Percentiles rank a stretch among this genome's conserved stretches.
Evolutionary conservation across 1,140 invertebrate genomes (phyloP).

Genomic region (Odontomachus brunneus): DNA sequence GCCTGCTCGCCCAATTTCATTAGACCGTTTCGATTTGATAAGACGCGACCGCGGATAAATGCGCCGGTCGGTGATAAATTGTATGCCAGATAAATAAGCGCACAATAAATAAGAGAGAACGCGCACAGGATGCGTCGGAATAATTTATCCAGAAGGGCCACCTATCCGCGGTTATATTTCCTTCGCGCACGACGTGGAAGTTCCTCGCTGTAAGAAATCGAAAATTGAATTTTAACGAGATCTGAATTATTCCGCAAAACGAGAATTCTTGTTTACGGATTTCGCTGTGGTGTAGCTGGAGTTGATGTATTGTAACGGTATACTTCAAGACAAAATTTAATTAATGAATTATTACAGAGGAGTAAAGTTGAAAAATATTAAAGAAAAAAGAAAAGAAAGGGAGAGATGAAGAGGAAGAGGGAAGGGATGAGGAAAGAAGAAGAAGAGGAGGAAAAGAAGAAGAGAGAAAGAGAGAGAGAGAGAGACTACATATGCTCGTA

Average conservation of each 20-base stretch:
- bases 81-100: neutral
- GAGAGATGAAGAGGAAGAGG: no score
- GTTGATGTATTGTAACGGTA: no score
- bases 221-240: neutral
- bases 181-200: neutral
- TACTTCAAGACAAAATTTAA: no score
- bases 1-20: constrained; percentile 39
- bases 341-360: no score
- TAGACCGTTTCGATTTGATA: constrained; percentile 43
- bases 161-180: neutral
- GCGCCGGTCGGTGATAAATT: constrained; percentile 33
- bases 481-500: no score
- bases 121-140: neutral
- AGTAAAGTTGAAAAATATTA: no score
- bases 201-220: neutral
- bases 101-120: constrained; percentile 3
- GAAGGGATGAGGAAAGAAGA: no score
- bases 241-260: neutral
- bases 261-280: no score
- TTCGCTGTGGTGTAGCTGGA: no score
- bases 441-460: no score
- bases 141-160: constrained; percentile 1
- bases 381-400: no score
- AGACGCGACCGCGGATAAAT: constrained; percentile 35
- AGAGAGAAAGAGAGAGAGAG: no score